Evolutionary conservation across 2,797 vertebrate genomes (phyloP).

Genomic region (Myiotriccus ornatus): DNA sequence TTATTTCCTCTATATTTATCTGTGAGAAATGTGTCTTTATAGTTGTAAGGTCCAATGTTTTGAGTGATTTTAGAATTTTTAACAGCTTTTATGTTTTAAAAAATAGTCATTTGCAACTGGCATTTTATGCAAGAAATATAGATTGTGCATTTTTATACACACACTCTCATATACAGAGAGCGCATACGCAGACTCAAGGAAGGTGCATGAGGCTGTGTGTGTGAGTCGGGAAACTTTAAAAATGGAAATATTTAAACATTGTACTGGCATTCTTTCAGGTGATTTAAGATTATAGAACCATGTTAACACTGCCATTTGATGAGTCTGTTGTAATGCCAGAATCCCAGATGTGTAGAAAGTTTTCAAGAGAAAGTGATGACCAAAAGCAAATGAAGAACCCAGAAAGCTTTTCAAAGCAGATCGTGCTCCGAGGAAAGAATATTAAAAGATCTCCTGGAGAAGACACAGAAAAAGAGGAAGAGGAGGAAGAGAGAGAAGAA

Average conservation of each 20-base stretch:
- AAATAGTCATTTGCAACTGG: neutral
- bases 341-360: slow-evolving; percentile 91
- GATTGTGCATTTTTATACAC: neutral
- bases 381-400: slow-evolving; percentile 84
- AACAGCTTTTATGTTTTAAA: neutral
- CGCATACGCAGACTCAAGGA: neutral
- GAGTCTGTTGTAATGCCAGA: slow-evolving; percentile 93
- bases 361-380: slow-evolving; percentile 86
- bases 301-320: slow-evolving; percentile 97
- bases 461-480: slow-evolving; percentile 84
- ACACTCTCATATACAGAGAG: neutral
- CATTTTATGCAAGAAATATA: neutral
- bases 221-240: slow-evolving; percentile 58
- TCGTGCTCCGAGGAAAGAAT: slow-evolving; percentile 77
- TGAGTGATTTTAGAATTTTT: slow-evolving; percentile 13
- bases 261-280: slow-evolving; percentile 80
- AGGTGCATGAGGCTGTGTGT: slow-evolving; percentile 53
- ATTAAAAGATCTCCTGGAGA: slow-evolving; percentile 84
- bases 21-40: slow-evolving; percentile 10
- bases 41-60: slow-evolving; percentile 21
- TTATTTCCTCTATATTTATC: slow-evolving; percentile 21
- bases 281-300: slow-evolving; percentile 80
- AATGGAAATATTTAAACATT: slow-evolving; percentile 74
- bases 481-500: slow-evolving; percentile 85
- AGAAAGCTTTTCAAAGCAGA: slow-evolving; percentile 81